Percentiles rank a stretch among this genome's conserved stretches.
These are phyloP conservation scores for Neomorphus geoffroyi DNA, from an alignment of 2,797 vertebrate genomes.

Conservation along the genomic window DNA sequence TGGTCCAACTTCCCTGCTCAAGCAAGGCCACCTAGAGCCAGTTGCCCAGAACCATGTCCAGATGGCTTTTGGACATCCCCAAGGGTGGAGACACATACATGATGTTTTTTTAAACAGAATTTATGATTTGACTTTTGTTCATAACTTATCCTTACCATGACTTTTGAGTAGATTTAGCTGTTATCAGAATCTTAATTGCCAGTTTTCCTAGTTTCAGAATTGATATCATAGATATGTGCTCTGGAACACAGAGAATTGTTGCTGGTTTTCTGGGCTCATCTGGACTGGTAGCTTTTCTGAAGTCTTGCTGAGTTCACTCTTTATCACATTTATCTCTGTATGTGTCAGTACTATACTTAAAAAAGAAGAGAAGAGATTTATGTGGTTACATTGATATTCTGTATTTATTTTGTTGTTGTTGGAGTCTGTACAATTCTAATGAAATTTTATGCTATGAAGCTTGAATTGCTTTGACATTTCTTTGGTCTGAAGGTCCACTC, in stretches of 20 bases:
- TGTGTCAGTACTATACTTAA: neutral
- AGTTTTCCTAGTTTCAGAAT: neutral
- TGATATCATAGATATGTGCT: neutral
- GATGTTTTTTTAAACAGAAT: neutral
- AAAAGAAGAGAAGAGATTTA: neutral
- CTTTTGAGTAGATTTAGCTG: neutral
- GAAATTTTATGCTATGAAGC: neutral
- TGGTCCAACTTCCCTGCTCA: neutral
- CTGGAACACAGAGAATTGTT: neutral
- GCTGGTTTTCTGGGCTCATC: neutral
- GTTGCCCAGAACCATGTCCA: neutral
- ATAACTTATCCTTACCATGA: neutral
- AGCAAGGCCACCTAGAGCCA: neutral
- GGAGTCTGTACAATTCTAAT: neutral
- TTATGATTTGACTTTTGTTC: neutral
- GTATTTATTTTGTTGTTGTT: neutral
- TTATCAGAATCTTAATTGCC: neutral
- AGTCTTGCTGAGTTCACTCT: rapidly evolving
- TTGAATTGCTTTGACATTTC: neutral
- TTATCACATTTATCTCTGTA: neutral
- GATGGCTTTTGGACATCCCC: neutral
- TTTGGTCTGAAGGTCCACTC: neutral
- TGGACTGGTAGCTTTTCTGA: neutral
- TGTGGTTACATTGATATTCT: neutral
- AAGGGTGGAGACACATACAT: neutral